Percentiles rank a stretch among this genome's conserved stretches.
phyloP scores from a whole-genome alignment of 2,113 vertebrate genomes.

The Erythrolamprus reginae region DNA sequence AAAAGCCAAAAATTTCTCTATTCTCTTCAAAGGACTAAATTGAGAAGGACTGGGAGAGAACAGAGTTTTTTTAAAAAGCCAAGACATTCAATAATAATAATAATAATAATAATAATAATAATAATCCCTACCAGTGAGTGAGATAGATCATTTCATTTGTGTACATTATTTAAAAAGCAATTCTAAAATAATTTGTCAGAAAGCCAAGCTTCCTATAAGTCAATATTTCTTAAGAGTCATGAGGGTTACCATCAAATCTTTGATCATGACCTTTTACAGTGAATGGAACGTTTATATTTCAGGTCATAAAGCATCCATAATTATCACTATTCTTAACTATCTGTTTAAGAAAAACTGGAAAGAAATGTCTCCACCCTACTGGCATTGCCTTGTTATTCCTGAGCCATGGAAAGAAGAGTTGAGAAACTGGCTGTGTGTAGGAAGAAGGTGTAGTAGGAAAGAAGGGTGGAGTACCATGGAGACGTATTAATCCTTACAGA shows the following conservation, averaged over 20 bases:
- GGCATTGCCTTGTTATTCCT: not conserved
- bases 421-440: constrained; percentile 18
- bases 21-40: not conserved
- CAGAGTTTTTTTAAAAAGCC: not conserved
- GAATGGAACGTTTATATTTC: accelerated
- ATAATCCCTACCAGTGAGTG: not conserved
- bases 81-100: not conserved
- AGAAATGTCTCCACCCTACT: not conserved
- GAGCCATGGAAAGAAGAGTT: not conserved
- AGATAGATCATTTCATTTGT: not conserved
- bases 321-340: not conserved
- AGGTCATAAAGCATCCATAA: not conserved
- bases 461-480: constrained; percentile 14
- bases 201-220: not conserved
- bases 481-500: not conserved
- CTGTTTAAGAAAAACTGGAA: not conserved
- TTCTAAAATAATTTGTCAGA: not conserved
- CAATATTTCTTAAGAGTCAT: not conserved
- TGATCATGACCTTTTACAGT: not conserved
- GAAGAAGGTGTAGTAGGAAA: constrained; percentile 46
- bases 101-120: too few relatives aligned
- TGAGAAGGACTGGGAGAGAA: not conserved
- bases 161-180: not conserved
- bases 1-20: not conserved
- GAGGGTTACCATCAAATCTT: not conserved